Evolutionary conservation across 2,113 vertebrate species (phyloP).

Genomic region (Calonectris borealis): DNA sequence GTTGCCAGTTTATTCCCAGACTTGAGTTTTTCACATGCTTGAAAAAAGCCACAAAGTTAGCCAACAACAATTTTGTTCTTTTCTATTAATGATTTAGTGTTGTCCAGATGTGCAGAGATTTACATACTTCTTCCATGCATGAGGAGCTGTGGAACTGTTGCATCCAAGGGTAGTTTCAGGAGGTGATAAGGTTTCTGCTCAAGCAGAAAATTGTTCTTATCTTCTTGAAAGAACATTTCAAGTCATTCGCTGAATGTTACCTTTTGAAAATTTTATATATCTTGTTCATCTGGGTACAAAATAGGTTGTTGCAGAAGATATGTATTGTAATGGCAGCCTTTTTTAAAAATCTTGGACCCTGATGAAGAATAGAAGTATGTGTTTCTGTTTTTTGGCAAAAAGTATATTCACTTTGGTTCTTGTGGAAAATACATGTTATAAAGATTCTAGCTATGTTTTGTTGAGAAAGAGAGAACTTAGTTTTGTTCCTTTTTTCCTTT

Average conservation of each 20-base stretch:
- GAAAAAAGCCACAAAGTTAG: neutral
- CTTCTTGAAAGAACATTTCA: neutral
- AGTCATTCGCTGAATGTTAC: neutral
- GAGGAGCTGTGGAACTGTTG: neutral
- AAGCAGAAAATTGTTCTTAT: neutral
- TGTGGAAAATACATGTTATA: neutral
- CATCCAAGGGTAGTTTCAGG: neutral
- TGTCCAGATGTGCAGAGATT: conserved; percentile 5
- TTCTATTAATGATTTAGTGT: neutral
- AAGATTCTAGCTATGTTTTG: neutral
- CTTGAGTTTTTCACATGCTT: neutral
- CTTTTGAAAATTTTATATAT: neutral
- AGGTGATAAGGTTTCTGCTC: neutral
- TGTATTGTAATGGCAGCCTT: neutral
- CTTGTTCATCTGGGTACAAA: neutral
- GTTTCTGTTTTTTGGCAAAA: neutral
- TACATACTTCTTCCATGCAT: neutral
- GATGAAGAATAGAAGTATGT: neutral
- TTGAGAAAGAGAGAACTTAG: neutral
- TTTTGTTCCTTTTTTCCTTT: neutral
- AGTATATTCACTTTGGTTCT: neutral
- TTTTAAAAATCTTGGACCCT: neutral
- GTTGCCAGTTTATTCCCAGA: neutral
- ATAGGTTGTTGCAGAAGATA: neutral
- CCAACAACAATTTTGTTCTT: neutral